Percentiles rank a stretch among this genome's conserved stretches.
Evolutionary conservation across 2,888 invertebrate genomes (phyloP).

Genomic region (Chrysina gloriosa): DNA sequence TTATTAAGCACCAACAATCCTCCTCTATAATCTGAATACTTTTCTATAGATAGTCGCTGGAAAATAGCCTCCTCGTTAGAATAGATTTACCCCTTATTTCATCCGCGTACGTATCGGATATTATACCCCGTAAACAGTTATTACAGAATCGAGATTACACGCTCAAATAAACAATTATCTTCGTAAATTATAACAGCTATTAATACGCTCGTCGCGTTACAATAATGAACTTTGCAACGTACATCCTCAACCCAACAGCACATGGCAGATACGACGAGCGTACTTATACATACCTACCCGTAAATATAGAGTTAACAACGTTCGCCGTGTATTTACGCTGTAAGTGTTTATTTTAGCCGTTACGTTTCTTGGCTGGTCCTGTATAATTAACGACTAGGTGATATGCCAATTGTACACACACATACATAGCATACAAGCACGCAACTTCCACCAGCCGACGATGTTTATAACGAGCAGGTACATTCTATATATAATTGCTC

Average conservation of each 20-base stretch:
- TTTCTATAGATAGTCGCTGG: too few species aligned
- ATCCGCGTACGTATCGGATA: too few species aligned
- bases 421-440: too few species aligned
- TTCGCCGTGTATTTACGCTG: neutral
- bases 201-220: neutral
- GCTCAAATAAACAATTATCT: conserved; percentile 14
- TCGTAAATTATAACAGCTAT: conserved; percentile 8
- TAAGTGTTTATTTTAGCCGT: conserved; percentile 15
- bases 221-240: neutral
- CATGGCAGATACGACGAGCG: too few species aligned
- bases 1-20: too few species aligned
- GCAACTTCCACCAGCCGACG: too few species aligned
- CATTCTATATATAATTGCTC: too few species aligned
- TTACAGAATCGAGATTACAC: neutral
- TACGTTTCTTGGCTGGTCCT: neutral
- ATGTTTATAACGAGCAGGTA: too few species aligned
- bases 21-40: too few species aligned
- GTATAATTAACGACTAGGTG: conserved; percentile 13
- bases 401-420: neutral
- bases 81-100: too few species aligned
- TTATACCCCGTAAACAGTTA: conserved; percentile 5
- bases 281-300: neutral
- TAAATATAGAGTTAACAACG: neutral
- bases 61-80: too few species aligned
- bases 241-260: neutral